Evolutionary conservation across 2,797 vertebrate genomes (phyloP).

Genomic region (Mastacembelus armatus): DNA sequence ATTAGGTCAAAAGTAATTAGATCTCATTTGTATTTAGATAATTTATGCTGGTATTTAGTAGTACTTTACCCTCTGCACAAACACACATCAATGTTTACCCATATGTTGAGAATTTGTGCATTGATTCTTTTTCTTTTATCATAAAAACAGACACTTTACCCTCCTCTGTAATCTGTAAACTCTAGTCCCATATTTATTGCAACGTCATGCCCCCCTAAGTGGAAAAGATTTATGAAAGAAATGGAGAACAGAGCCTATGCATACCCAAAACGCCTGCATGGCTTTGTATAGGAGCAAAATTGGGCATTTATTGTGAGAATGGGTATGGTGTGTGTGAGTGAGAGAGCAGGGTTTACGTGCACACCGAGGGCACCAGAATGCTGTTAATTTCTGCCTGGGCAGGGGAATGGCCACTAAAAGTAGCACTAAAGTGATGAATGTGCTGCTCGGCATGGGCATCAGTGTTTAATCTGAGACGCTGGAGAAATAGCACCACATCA

Average conservation of each 20-base stretch:
- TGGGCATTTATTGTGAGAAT: not conserved
- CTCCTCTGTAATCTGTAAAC: too few species aligned
- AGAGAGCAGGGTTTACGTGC: constrained; percentile 28
- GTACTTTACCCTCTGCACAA: not conserved
- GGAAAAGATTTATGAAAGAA: constrained; percentile 9
- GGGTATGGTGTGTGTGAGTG: constrained; percentile 3
- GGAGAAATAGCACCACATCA: constrained; percentile 76
- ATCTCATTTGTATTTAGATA: not conserved
- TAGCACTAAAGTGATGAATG: constrained; percentile 79
- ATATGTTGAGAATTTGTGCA: constrained; percentile 3
- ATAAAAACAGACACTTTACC: constrained; percentile 11
- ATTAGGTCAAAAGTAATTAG: too few species aligned
- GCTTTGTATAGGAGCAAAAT: constrained; percentile 30
- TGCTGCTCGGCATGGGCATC: constrained; percentile 64
- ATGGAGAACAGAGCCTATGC: constrained; percentile 2
- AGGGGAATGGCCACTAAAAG: constrained; percentile 73
- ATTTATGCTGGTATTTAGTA: not conserved
- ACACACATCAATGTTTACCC: not conserved
- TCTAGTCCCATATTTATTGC: too few species aligned
- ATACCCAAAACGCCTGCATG: constrained; percentile 29
- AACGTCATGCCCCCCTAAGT: constrained; percentile 2
- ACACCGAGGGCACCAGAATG: constrained; percentile 65
- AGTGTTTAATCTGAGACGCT: constrained; percentile 80
- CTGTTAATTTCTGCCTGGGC: constrained; percentile 78
- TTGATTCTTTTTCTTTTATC: constrained; percentile 29